These are phyloP conservation scores for Diplazon laetatorius DNA, from an alignment of 2,888 invertebrate species.

Conservation along the genomic window DNA sequence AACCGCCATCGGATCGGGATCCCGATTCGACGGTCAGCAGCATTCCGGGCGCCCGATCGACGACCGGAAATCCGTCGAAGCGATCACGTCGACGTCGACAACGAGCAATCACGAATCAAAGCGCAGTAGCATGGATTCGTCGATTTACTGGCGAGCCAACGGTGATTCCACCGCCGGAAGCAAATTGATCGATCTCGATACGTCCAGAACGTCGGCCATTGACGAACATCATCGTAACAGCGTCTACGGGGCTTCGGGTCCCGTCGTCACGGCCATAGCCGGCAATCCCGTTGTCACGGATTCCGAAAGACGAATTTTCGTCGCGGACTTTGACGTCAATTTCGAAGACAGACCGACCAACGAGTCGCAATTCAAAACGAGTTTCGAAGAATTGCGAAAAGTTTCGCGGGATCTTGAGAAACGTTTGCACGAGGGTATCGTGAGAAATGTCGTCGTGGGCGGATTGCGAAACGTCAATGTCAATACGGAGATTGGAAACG, in stretches of 20 bases:
- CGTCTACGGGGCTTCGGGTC: constrained; percentile 38
- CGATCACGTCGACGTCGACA: constrained; percentile 80
- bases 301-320: constrained; percentile 60
- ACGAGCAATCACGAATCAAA: constrained; percentile 75
- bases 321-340: constrained; percentile 66
- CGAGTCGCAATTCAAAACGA: constrained; percentile 64
- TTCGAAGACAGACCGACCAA: constrained; percentile 63
- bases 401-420: constrained; percentile 77
- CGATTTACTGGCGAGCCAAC: constrained; percentile 78
- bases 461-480: constrained; percentile 47
- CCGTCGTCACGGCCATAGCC: constrained; percentile 51
- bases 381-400: constrained; percentile 75
- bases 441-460: constrained; percentile 67
- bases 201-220: constrained; percentile 56
- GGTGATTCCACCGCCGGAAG: constrained; percentile 76
- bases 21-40: constrained; percentile 59
- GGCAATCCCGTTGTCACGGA: constrained; percentile 63
- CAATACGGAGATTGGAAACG: constrained; percentile 45
- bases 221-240: constrained; percentile 5
- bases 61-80: constrained; percentile 81
- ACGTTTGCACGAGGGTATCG: constrained; percentile 74
- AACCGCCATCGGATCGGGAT: constrained; percentile 23
- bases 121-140: constrained; percentile 68
- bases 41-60: constrained; percentile 50
- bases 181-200: constrained; percentile 74